These are phyloP conservation scores for Zosterops lateralis DNA, from an alignment of 2,113 vertebrate genomes.

Conservation along the genomic window DNA sequence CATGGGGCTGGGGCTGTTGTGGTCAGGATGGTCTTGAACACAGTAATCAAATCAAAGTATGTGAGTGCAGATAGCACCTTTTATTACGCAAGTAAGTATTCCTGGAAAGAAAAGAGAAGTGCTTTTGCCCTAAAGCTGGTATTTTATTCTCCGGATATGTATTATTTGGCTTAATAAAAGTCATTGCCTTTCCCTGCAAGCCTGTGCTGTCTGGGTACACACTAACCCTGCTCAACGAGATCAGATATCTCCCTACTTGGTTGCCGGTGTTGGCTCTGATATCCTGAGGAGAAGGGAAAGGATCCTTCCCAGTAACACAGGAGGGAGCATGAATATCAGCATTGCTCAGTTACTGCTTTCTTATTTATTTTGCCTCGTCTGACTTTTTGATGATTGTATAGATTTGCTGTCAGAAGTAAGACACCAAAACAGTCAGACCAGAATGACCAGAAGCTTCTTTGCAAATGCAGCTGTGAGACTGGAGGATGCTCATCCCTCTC, in stretches of 20 bases:
- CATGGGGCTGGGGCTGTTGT: background rate
- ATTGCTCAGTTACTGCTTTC: background rate
- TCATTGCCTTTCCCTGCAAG: background rate
- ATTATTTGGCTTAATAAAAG: background rate
- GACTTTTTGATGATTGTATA: background rate
- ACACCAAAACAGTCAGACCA: background rate
- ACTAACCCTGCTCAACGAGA: background rate
- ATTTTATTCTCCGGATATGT: background rate
- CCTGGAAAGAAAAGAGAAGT: background rate
- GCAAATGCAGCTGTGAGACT: background rate
- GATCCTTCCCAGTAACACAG: background rate
- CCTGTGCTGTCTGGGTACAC: background rate
- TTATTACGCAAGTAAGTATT: background rate
- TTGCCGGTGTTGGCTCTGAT: background rate
- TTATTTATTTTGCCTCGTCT: background rate
- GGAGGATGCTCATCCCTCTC: background rate
- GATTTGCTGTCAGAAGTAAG: background rate
- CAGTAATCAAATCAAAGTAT: background rate
- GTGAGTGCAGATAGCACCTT: background rate
- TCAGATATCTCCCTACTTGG: background rate
- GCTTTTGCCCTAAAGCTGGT: background rate
- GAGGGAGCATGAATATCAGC: background rate
- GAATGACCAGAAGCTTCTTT: background rate
- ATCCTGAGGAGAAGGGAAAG: background rate
- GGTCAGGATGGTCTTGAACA: background rate